Conservation (phyloP, 1,140 invertebrate genomes). For the Rhizoglyphus robini region DNA sequence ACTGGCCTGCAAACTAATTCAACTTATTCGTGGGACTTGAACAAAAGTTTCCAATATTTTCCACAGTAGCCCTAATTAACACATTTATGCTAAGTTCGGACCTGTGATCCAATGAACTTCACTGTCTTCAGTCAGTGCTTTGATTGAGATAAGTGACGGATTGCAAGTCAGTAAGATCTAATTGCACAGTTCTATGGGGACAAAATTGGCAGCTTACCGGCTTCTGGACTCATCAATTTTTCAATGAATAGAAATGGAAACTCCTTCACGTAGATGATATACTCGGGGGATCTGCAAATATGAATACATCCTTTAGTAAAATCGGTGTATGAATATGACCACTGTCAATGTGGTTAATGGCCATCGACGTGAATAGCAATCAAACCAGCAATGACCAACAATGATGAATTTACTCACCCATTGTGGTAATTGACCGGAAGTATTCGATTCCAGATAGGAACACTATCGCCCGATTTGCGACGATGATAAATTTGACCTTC, state of each 20-base stretch:
- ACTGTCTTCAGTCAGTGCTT: too few species aligned
- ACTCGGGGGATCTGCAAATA: constrained; percentile 50
- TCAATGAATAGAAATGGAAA: constrained; percentile 34
- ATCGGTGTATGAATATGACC: too few species aligned
- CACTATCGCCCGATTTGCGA: constrained; percentile 60
- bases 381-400: background rate
- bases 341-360: background rate
- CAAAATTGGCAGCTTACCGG: constrained; percentile 24
- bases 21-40: too few species aligned
- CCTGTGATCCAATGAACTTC: too few species aligned
- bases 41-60: too few species aligned
- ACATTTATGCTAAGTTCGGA: too few species aligned
- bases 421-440: constrained; percentile 30
- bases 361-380: background rate
- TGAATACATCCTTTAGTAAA: too few species aligned
- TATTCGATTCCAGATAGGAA: constrained; percentile 48
- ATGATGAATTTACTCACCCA: constrained; percentile 28
- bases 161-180: background rate
- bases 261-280: constrained; percentile 57
- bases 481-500: constrained; percentile 66
- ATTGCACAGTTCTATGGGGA: background rate
- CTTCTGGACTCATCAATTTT: constrained; percentile 28
- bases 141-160: too few species aligned
- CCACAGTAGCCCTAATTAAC: too few species aligned
- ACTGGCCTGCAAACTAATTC: too few species aligned